Percentiles rank a stretch among this genome's conserved stretches.
These are phyloP conservation scores for Lacanobia wlatinum DNA, from an alignment of 2,888 invertebrate genomes.

Conservation along the genomic window DNA sequence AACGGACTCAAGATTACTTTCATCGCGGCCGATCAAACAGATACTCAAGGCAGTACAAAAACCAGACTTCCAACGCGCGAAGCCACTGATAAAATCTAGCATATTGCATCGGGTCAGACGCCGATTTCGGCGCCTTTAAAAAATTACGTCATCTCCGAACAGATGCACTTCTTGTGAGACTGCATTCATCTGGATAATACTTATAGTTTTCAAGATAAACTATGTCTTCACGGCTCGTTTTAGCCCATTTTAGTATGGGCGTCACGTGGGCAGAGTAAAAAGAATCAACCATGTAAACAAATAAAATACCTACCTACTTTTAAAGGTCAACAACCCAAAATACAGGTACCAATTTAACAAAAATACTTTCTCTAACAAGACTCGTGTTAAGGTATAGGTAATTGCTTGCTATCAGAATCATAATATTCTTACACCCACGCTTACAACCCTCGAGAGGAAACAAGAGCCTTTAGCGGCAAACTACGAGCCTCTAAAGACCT, in stretches of 20 bases:
- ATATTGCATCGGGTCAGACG: conserved; percentile 4
- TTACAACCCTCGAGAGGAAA: conserved; percentile 14
- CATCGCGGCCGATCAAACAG: conserved; percentile 27
- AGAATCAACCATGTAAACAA: not conserved
- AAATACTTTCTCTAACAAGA: conserved; percentile 2
- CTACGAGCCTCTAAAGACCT: conserved; percentile 2
- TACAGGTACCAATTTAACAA: not conserved
- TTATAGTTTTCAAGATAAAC: not conserved
- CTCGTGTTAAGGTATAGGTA: conserved; percentile 22
- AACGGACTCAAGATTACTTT: conserved; percentile 28
- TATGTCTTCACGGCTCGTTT: not conserved
- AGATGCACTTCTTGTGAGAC: conserved; percentile 16
- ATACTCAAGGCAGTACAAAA: conserved; percentile 20
- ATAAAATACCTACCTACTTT: conserved; percentile 1
- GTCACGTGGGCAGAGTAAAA: conserved; percentile 4
- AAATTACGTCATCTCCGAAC: conserved; percentile 31
- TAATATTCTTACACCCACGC: conserved; percentile 26
- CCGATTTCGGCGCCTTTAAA: not conserved
- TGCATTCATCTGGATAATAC: conserved; percentile 5
- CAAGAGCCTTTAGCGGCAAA: conserved; percentile 31
- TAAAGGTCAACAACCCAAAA: conserved; percentile 3
- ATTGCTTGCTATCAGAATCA: conserved; percentile 32
- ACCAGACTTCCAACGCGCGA: conserved; percentile 11
- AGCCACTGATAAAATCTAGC: conserved; percentile 29
- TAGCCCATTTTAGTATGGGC: not conserved